A percentile compares a stretch with the other conserved stretches of the same genome.
Conservation (phyloP, 2,113 vertebrate species). For the Cyrtonyx montezumae region DNA sequence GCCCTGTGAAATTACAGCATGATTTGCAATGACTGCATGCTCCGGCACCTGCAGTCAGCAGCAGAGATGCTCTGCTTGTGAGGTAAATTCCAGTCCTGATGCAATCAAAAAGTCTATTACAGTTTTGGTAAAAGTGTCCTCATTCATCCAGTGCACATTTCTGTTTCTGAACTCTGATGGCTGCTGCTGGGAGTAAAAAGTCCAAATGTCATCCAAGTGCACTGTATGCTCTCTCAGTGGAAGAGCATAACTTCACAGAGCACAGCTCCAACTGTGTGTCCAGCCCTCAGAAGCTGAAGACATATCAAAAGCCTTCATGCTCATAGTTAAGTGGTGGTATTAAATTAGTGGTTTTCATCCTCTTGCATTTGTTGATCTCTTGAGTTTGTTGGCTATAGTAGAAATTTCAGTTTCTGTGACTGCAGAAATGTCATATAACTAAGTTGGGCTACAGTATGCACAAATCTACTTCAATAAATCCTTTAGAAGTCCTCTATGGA, state of each 20-base stretch:
- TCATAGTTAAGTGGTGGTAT: background rate
- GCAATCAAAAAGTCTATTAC: background rate
- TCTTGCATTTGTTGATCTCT: background rate
- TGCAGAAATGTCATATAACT: background rate
- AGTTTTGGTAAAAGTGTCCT: background rate
- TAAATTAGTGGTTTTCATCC: background rate
- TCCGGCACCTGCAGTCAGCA: background rate
- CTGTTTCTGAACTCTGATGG: background rate
- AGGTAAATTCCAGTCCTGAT: background rate
- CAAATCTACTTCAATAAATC: background rate
- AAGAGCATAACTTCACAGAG: background rate
- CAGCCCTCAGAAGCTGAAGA: background rate
- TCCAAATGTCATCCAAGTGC: background rate
- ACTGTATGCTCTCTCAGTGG: background rate
- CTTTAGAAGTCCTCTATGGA: background rate
- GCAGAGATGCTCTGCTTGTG: background rate
- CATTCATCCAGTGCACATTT: background rate
- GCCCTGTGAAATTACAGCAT: background rate
- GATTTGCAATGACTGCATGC: background rate
- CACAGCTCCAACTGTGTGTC: background rate
- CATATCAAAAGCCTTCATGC: background rate
- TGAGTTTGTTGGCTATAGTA: background rate
- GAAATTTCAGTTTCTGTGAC: background rate
- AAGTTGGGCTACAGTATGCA: background rate
- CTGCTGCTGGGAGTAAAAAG: background rate